Evolutionary conservation across 2,888 invertebrate genomes (phyloP).

Genomic region (Machimus rusticus): DNA sequence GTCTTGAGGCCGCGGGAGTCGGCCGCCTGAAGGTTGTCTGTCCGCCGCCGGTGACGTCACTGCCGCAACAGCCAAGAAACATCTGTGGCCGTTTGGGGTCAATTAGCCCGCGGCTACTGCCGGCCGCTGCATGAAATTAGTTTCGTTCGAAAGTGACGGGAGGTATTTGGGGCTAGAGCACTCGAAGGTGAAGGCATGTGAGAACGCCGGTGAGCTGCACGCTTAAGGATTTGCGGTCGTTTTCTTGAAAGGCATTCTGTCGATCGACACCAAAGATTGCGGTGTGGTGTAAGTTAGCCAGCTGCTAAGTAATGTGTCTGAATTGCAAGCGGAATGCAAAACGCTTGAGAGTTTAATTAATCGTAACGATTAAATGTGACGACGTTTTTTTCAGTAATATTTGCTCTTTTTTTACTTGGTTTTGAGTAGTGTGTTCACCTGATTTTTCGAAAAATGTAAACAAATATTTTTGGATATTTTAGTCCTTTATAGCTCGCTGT

Average conservation of each 20-base stretch:
- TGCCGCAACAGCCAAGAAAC: background rate
- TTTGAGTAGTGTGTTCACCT: background rate
- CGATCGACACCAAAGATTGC: background rate
- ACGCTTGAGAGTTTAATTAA: background rate
- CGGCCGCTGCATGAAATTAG: background rate
- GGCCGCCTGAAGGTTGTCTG: slow-evolving; percentile 43
- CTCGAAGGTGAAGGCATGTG: background rate
- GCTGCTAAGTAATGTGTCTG: background rate
- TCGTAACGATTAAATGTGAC: background rate
- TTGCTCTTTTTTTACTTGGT: background rate
- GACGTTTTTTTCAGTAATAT: background rate
- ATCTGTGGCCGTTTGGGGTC: slow-evolving; percentile 28
- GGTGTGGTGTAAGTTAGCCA: background rate
- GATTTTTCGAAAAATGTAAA: no score
- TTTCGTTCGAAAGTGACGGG: background rate
- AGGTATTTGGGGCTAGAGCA: background rate
- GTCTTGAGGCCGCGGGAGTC: background rate
- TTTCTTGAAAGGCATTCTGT: background rate
- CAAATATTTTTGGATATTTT: no score
- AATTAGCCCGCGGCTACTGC: slow-evolving; percentile 15
- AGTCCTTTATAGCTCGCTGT: no score
- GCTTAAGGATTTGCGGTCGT: background rate
- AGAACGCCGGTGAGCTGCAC: background rate
- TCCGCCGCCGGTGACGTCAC: slow-evolving; percentile 45
- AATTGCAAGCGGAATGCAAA: background rate